These are phyloP conservation scores for Mesoligia furuncula DNA, from an alignment of 2,888 invertebrate species.

Conservation along the genomic window DNA sequence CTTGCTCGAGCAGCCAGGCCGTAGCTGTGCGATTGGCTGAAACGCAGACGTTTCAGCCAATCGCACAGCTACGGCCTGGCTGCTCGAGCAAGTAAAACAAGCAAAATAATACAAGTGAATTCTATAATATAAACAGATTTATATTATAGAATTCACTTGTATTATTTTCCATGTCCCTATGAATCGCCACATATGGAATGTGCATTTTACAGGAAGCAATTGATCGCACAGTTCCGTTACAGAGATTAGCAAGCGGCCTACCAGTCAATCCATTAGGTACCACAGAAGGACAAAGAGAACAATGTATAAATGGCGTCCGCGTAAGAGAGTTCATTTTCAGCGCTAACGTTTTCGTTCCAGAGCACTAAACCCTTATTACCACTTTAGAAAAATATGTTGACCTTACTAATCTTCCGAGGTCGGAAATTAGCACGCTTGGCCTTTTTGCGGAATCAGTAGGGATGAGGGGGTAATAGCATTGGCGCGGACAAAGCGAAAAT, in stretches of 20 bases:
- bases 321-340: conserved; percentile 14
- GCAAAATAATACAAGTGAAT: no score
- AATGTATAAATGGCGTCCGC: neutral
- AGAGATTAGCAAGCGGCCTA: neutral
- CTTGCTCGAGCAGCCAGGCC: no score
- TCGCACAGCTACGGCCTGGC: no score
- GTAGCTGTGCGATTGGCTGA: no score
- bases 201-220: neutral
- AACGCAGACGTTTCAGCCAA: no score
- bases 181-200: neutral
- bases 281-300: neutral
- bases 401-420: conserved; percentile 51
- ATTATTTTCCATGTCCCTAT: neutral
- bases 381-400: conserved; percentile 42
- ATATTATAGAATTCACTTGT: no score
- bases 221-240: neutral
- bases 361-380: conserved; percentile 25
- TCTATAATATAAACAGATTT: no score
- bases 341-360: conserved; percentile 11
- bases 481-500: conserved; percentile 37
- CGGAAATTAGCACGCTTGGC: conserved; percentile 54
- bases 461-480: conserved; percentile 41
- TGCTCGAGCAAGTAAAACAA: no score
- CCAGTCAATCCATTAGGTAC: neutral
- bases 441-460: conserved; percentile 47